Evolutionary conservation across 2,888 invertebrate genomes (phyloP).

Genomic region (Dynastes tityus): DNA sequence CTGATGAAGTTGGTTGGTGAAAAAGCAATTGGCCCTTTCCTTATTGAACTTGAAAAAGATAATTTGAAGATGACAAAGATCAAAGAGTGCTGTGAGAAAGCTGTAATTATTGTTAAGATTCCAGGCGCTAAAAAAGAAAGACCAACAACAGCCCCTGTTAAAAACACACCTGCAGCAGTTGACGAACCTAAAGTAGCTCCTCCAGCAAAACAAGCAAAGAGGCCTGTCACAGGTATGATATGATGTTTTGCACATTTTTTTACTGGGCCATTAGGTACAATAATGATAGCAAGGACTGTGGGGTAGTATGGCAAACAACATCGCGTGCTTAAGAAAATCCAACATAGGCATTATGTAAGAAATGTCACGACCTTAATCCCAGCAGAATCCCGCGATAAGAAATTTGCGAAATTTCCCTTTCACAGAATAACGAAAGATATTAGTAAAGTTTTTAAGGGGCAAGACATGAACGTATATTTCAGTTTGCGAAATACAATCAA

Average conservation of each 20-base stretch:
- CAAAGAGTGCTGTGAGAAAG: slow-evolving; percentile 94
- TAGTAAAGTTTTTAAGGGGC: no score
- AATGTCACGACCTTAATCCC: no score
- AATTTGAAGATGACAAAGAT: slow-evolving; percentile 93
- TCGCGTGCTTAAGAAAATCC: no score
- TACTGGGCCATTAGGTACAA: neutral
- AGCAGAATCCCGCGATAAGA: no score
- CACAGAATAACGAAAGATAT: no score
- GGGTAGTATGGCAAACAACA: no score
- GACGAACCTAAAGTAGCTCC: slow-evolving; percentile 71
- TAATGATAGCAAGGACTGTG: no score
- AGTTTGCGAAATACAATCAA: no score
- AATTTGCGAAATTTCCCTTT: no score
- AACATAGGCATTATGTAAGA: no score
- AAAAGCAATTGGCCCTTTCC: slow-evolving; percentile 87
- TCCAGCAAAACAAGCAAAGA: slow-evolving; percentile 70
- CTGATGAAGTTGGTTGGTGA: slow-evolving; percentile 95
- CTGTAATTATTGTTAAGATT: slow-evolving; percentile 86
- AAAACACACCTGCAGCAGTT: slow-evolving; percentile 47
- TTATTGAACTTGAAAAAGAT: slow-evolving; percentile 93
- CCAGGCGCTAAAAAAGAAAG: slow-evolving; percentile 78
- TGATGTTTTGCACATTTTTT: slow-evolving; percentile 3
- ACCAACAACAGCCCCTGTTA: slow-evolving; percentile 70
- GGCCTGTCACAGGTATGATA: slow-evolving; percentile 66
- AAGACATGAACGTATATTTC: no score